These are phyloP conservation scores for Tribolium madens DNA, from an alignment of 1,140 invertebrate species.

Conservation along the genomic window DNA sequence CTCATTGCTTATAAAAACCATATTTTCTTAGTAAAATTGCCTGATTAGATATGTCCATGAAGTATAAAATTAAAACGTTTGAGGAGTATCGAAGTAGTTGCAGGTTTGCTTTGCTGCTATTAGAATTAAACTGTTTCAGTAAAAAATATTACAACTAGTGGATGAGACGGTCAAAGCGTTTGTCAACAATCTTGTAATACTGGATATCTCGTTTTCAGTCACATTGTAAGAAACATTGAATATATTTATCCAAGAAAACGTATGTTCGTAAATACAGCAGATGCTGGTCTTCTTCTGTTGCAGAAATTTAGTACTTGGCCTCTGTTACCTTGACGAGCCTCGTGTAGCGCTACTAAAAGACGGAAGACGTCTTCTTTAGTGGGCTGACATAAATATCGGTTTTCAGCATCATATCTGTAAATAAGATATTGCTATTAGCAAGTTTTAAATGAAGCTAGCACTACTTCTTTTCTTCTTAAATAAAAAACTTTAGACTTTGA, in stretches of 20 bases:
- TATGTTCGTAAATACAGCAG: slow-evolving; percentile 73
- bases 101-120: neutral
- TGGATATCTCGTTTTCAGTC: slow-evolving; percentile 35
- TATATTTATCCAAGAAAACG: slow-evolving; percentile 69
- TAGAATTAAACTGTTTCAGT: slow-evolving; percentile 29
- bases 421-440: slow-evolving; percentile 36
- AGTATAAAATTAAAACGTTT: neutral
- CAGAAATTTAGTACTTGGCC: slow-evolving; percentile 72
- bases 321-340: slow-evolving; percentile 69
- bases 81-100: slow-evolving; percentile 12
- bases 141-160: slow-evolving; percentile 14
- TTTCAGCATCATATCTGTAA: slow-evolving; percentile 70
- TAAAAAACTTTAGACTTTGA: neutral
- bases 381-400: slow-evolving; percentile 71
- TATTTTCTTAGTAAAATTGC: slow-evolving; percentile 1
- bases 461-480: neutral
- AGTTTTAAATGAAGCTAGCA: too few species aligned
- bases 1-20: slow-evolving; percentile 17
- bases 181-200: slow-evolving; percentile 41
- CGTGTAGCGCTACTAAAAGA: slow-evolving; percentile 71
- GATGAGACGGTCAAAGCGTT: slow-evolving; percentile 25
- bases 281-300: slow-evolving; percentile 71
- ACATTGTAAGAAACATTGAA: neutral
- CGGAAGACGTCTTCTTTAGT: slow-evolving; percentile 72
- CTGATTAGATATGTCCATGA: neutral